These are phyloP conservation scores for Lampris megalopsis DNA, from an alignment of 2,113 vertebrate species.

Conservation along the genomic window DNA sequence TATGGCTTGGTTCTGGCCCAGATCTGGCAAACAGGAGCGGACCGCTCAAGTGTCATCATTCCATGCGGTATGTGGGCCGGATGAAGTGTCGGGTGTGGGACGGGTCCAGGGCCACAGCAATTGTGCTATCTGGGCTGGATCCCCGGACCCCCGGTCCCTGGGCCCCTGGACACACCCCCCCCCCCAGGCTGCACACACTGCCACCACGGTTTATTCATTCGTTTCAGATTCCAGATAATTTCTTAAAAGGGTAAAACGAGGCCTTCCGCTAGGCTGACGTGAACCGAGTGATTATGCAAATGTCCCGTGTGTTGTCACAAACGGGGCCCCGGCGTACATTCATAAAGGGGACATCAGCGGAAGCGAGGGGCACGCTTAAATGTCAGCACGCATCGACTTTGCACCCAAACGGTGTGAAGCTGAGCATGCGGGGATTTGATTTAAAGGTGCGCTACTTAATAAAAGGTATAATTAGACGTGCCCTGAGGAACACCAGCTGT, in stretches of 20 bases:
- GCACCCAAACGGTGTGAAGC: constrained; percentile 25
- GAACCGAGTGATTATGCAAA: constrained; percentile 29
- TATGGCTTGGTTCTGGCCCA: too few species aligned
- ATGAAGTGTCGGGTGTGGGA: too few species aligned
- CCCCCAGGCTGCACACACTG: constrained; percentile 11
- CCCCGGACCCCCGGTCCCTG: too few species aligned
- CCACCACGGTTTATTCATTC: constrained; percentile 73
- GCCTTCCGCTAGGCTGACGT: constrained; percentile 28
- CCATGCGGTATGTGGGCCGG: too few species aligned
- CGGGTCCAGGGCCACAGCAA: too few species aligned
- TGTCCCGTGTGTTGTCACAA: constrained; percentile 3
- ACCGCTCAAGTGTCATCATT: too few species aligned
- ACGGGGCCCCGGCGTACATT: constrained; percentile 7
- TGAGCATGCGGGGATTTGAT: constrained; percentile 36
- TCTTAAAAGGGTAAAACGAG: constrained; percentile 46
- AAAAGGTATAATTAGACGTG: constrained; percentile 1
- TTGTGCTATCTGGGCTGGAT: too few species aligned
- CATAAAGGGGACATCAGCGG: constrained; percentile 31
- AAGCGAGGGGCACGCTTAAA: not conserved
- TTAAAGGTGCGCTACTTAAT: constrained; percentile 31
- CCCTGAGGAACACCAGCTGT: too few species aligned
- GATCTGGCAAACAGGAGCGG: too few species aligned
- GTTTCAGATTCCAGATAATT: constrained; percentile 32
- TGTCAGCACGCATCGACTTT: constrained; percentile 50
- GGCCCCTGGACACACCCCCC: constrained; percentile 36